Evolutionary conservation across 2,797 vertebrate genomes (phyloP).

Genomic region (Scleropages formosus): DNA sequence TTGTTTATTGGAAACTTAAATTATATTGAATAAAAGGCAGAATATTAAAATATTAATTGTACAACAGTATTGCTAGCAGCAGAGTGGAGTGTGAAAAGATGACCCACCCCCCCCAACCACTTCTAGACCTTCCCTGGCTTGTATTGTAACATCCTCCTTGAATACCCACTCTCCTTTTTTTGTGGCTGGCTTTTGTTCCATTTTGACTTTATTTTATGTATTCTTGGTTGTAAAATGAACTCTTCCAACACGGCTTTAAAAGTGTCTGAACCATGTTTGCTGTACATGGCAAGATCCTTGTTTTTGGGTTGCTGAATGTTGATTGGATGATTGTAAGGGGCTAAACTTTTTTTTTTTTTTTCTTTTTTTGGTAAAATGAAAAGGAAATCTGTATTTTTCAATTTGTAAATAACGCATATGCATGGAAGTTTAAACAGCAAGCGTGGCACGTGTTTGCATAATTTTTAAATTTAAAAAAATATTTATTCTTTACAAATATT

Average conservation of each 20-base stretch:
- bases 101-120: neutral
- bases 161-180: conserved; percentile 67
- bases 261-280: conserved; percentile 75
- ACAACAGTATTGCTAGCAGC: conserved; percentile 97
- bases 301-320: conserved; percentile 73
- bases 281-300: conserved; percentile 61
- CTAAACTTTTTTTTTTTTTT: conserved; percentile 79
- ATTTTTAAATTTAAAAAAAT: conserved; percentile 94
- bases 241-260: conserved; percentile 82
- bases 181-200: conserved; percentile 73
- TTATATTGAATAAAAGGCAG: conserved; percentile 98
- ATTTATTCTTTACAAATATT: conserved; percentile 99
- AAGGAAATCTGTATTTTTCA: conserved; percentile 86
- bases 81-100: conserved; percentile 75
- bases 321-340: conserved; percentile 75
- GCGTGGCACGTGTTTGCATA: conserved; percentile 99
- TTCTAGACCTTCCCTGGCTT: conserved; percentile 68
- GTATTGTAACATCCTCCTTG: conserved; percentile 84
- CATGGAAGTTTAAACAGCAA: conserved; percentile 91
- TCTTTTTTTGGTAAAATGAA: too few relatives aligned
- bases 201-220: conserved; percentile 63
- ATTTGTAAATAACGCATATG: conserved; percentile 99
- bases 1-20: conserved; percentile 91
- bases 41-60: conserved; percentile 81
- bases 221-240: conserved; percentile 65